A percentile compares a stretch with the other conserved stretches of the same genome.
Evolutionary conservation across 2,797 vertebrate species (phyloP).

Genomic region (Chaenodraco wilsoni): DNA sequence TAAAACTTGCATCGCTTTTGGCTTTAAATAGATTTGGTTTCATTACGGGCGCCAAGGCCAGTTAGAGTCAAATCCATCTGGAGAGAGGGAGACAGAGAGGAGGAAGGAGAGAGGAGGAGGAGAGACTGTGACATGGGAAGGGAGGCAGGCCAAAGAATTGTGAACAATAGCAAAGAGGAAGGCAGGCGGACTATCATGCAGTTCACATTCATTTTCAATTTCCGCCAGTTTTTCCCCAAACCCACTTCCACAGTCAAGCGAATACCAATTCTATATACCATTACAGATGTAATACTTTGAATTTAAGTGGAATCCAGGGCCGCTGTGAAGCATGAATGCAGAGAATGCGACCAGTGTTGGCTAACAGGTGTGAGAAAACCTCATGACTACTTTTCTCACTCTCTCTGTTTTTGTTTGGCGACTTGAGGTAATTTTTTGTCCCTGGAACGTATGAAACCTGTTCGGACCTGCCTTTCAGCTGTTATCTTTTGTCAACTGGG

Average conservation of each 20-base stretch:
- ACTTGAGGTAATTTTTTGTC: conserved; percentile 52
- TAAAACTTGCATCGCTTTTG: conserved; percentile 87
- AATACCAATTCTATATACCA: conserved; percentile 78
- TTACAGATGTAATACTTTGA: conserved; percentile 72
- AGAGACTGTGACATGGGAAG: conserved; percentile 64
- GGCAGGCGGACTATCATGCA: conserved; percentile 73
- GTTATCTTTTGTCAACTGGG: conserved; percentile 30
- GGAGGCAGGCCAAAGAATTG: conserved; percentile 54
- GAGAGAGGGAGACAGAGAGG: conserved; percentile 63
- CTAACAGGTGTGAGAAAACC: conserved; percentile 62
- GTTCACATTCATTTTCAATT: conserved; percentile 81
- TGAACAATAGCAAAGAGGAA: conserved; percentile 69
- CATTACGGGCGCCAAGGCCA: conserved; percentile 85
- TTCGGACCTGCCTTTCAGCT: conserved; percentile 5
- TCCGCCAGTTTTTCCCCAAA: conserved; percentile 73
- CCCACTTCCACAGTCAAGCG: conserved; percentile 61
- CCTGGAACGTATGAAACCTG: conserved; percentile 29
- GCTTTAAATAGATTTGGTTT: conserved; percentile 89
- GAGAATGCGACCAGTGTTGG: conserved; percentile 43
- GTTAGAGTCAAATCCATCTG: conserved; percentile 86
- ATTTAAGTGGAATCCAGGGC: conserved; percentile 72
- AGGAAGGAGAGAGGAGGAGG: conserved; percentile 57
- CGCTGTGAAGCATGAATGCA: conserved; percentile 60
- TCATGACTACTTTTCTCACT: conserved; percentile 52
- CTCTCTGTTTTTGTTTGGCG: conserved; percentile 42